A percentile compares a stretch with the other conserved stretches of the same genome.
phyloP scores from a whole-genome alignment of 2,797 vertebrate genomes.

The Pangasius larnaudii region DNA sequence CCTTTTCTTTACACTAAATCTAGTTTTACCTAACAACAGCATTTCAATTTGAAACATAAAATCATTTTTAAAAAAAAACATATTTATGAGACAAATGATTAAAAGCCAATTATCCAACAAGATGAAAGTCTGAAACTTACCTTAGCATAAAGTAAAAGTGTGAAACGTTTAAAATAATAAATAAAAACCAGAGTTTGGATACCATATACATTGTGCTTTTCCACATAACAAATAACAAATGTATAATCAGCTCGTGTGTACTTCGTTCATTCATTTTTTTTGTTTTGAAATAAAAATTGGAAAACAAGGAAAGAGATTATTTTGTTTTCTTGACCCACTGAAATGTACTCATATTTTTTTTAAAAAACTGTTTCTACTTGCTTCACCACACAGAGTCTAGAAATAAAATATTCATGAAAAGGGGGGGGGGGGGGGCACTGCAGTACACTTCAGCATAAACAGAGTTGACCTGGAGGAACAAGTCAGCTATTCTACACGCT shows the following conservation, averaged over 20 bases:
- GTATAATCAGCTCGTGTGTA: background rate
- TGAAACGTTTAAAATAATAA: background rate
- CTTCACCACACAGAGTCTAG: background rate
- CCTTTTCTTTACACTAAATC: background rate
- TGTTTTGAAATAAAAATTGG: background rate
- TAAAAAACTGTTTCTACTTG: background rate
- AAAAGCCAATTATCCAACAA: background rate
- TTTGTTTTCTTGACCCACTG: background rate
- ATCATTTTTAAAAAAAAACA: background rate
- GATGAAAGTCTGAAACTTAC: background rate
- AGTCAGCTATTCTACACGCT: background rate
- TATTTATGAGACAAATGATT: background rate
- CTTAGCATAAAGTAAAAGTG: background rate
- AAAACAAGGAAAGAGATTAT: background rate
- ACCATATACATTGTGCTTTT: background rate
- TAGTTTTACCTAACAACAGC: background rate
- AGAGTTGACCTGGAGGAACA: background rate
- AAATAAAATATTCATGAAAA: background rate
- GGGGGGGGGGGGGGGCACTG: background rate
- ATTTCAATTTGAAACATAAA: background rate
- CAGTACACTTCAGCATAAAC: background rate
- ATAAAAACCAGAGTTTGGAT: too few species aligned
- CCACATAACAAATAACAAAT: background rate
- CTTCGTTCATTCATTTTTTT: background rate
- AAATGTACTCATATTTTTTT: background rate